Evolutionary conservation across 2,113 vertebrate genomes (phyloP), one percentile per base, ranked within the genome.

Genomic region (Isurus oxyrinchus): DNA sequence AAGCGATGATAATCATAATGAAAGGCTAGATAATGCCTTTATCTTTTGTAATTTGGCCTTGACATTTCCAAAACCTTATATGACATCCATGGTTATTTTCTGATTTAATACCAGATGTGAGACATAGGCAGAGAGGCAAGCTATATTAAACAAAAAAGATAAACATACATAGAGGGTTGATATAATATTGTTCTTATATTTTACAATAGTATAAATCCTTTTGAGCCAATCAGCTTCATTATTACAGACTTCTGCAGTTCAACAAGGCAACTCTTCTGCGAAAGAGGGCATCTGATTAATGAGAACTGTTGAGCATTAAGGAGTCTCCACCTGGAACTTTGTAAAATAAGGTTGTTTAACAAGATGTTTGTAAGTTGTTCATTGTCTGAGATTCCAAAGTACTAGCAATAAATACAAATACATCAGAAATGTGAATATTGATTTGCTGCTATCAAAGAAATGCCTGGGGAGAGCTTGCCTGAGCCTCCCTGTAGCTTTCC

Each of bases 401-500:
- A 66, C 35, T 40, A 66, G 35, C 35, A 63, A 94, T 94, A 94
- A 63, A 94, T 66, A 94, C 59, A 63, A 94, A 94, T 63, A 63
- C 63, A 40, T 61, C n/a, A 59, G n/a, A 61, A 94, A 94, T 94
- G 90, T 19, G 59, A 63, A 63, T 94, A 94, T 95, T 55, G 94
- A 95, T 95, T 69, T 95, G 31, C 67, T 53, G 66, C 27, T 72
- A 55, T 72, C 25, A 95, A 95, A 69, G 25, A 95, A 95, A 95
- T 95, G 94, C 25, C 67, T 69, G 66, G 66, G 5, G 14, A 31
- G 67, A 44, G 25, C 67, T 67, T 72, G 94, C 44, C 44, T 95
- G 94, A 27, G 67, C 66, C 10, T 95, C 44, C 67, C 66, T 69
- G 44, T 95, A 67, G 94, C 67, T 95, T 95, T 95, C 94, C 94